Base-by-base conservation (phyloP, 2,888 invertebrate species). In the Ptilodon capucinus region DNA sequence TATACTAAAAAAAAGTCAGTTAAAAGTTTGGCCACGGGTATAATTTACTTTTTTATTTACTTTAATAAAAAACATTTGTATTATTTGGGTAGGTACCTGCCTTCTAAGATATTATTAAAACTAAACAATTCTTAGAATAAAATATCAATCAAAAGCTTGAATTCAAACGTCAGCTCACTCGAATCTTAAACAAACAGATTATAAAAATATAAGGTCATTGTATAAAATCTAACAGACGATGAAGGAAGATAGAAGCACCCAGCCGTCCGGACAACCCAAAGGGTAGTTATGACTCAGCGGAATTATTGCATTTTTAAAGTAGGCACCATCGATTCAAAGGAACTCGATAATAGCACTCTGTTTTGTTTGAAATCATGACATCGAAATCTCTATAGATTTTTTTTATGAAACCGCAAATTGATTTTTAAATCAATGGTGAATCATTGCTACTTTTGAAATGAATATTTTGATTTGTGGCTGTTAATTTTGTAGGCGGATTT, bases 221-320 rank as follows among this genome's bases (percentile, higher is more conserved):
- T 57, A 59, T 58, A 58, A n/a, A n/a, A n/a, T n/a, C n/a, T n/a
- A n/a, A n/a, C n/a, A n/a, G n/a, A n/a, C n/a, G n/a, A n/a, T 48
- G 57, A 52, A 71, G 70, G 71, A 66, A 78, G 78, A 79, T 71
- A 76, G 72, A n/a, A 78, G 68, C 68, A 68, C 64, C 74, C 70
- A 71, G 68, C 73, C 62, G 68, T 70, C 65, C 64, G 75, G 79
- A 79, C 76, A 81, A 84, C 76, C 71, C 73, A 64, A 56, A 81
- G 82, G 83, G 82, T 76, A 74, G 72, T 64, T 71, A 73, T 89
- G 89, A 89, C 69, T 88, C 87, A 86, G 85, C 86, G 49, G 76
- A 83, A 83, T 82, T 71, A 77, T 80, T 80, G 79, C 77, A 75
- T 82, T 82, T 81, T 84, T 74, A 75, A 76, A 81, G 77, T 79